Percentiles rank a stretch among this genome's conserved stretches.
Evolutionary conservation across 2,797 vertebrate genomes (phyloP).

Genomic region (Neosalanx taihuensis): DNA sequence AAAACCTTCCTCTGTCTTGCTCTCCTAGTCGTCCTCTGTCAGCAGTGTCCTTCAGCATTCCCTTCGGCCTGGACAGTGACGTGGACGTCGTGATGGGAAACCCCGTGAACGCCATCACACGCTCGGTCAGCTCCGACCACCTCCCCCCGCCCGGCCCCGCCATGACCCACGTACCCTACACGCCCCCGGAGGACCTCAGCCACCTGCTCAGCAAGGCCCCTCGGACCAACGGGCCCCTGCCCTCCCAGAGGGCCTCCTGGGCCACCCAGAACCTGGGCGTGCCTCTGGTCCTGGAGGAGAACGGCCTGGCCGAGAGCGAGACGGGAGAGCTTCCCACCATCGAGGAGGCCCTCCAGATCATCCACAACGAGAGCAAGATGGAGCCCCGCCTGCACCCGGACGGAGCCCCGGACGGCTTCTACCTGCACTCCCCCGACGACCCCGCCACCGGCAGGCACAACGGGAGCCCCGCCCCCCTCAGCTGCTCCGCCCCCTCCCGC

Average conservation of each 20-base stretch:
- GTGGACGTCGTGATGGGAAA: conserved; percentile 93
- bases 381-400: conserved; percentile 89
- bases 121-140: conserved; percentile 88
- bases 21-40: conserved; percentile 77
- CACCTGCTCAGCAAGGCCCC: conserved; percentile 56
- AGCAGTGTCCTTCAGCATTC: conserved; percentile 92
- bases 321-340: conserved; percentile 85
- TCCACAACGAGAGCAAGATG: conserved; percentile 84
- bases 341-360: conserved; percentile 92
- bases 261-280: conserved; percentile 60
- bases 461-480: conserved; percentile 52
- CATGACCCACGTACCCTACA: conserved; percentile 51
- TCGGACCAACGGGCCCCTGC: conserved; percentile 53
- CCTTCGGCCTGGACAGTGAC: conserved; percentile 93
- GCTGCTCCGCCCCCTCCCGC: conserved; percentile 71
- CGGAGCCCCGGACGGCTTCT: conserved; percentile 88
- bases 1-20: background rate
- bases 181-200: conserved; percentile 66
- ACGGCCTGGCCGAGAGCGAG: conserved; percentile 66
- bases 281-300: conserved; percentile 69
- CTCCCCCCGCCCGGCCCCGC: conserved; percentile 70
- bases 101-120: conserved; percentile 78
- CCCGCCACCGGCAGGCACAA: conserved; percentile 58
- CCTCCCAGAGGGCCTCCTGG: conserved; percentile 74
- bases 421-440: conserved; percentile 86